Conservation (phyloP, 2,797 vertebrate genomes). For the Luscinia megarhynchos region DNA sequence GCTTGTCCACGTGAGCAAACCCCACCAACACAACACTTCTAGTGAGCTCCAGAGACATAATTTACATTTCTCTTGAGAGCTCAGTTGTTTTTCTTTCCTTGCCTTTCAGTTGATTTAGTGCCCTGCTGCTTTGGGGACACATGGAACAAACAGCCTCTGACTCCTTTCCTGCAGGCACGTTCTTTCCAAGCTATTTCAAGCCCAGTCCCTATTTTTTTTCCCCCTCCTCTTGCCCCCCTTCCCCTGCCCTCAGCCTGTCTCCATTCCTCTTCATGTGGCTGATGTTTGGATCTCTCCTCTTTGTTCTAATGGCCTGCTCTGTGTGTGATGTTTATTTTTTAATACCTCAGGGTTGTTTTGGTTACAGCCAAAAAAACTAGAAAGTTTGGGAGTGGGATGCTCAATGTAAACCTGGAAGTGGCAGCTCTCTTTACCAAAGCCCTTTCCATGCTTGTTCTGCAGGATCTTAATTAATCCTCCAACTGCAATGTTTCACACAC, state of each 20-base stretch:
- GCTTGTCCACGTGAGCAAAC: background rate
- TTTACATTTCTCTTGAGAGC: conserved; percentile 38
- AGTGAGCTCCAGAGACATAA: background rate
- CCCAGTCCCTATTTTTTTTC: background rate
- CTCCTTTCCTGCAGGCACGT: background rate
- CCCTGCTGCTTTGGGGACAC: conserved; percentile 31
- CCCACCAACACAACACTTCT: background rate
- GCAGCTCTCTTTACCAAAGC: background rate
- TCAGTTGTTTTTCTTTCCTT: conserved; percentile 20
- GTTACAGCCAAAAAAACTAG: background rate
- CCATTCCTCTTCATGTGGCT: background rate
- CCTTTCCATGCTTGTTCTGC: background rate
- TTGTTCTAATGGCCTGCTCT: conserved; percentile 7
- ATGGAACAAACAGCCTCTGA: conserved; percentile 42
- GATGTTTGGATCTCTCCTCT: conserved; percentile 37
- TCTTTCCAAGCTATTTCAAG: conserved; percentile 66
- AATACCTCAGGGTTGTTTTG: conserved; percentile 18
- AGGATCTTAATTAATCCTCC: background rate
- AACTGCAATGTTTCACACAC: background rate
- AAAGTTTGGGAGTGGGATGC: background rate
- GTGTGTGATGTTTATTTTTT: conserved; percentile 31
- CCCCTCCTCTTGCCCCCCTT: background rate
- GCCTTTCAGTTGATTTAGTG: conserved; percentile 35
- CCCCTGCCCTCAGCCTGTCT: conserved; percentile 3
- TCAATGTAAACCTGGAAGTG: background rate